Evolutionary conservation across 2,888 invertebrate genomes (phyloP).

Genomic region (Rhingia rostrata): DNA sequence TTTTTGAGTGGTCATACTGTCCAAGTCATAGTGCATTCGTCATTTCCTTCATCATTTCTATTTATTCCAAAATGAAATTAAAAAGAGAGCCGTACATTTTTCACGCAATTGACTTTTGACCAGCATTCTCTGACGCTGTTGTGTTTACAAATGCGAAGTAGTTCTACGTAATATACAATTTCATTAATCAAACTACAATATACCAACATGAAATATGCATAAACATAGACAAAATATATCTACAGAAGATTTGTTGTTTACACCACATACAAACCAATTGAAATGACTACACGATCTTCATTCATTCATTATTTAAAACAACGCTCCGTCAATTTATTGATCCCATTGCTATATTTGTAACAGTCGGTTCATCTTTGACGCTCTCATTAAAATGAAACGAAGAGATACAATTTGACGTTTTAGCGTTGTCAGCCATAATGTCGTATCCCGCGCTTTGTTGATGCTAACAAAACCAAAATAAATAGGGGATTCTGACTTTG

Average conservation of each 20-base stretch:
- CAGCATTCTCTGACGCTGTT: slow-evolving; percentile 46
- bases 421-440: background rate
- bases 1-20: too few species aligned
- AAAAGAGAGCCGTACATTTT: slow-evolving; percentile 40
- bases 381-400: background rate
- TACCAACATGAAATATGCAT: slow-evolving; percentile 18
- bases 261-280: slow-evolving; percentile 11
- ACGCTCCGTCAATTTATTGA: slow-evolving; percentile 35
- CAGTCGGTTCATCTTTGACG: background rate
- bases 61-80: slow-evolving; percentile 20
- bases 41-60: background rate
- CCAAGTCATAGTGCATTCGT: too few species aligned
- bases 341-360: slow-evolving; percentile 15
- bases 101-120: slow-evolving; percentile 69
- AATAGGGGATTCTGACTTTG: too few species aligned
- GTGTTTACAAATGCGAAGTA: slow-evolving; percentile 45
- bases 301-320: slow-evolving; percentile 9
- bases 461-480: too few species aligned
- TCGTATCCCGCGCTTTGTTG: background rate
- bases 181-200: slow-evolving; percentile 63
- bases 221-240: slow-evolving; percentile 40
- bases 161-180: slow-evolving; percentile 43
- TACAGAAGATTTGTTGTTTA: slow-evolving; percentile 4
- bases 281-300: slow-evolving; percentile 10
- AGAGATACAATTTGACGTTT: background rate